phyloP scores from a whole-genome alignment of 2,797 vertebrate genomes.

The Anolis apletophallus region DNA sequence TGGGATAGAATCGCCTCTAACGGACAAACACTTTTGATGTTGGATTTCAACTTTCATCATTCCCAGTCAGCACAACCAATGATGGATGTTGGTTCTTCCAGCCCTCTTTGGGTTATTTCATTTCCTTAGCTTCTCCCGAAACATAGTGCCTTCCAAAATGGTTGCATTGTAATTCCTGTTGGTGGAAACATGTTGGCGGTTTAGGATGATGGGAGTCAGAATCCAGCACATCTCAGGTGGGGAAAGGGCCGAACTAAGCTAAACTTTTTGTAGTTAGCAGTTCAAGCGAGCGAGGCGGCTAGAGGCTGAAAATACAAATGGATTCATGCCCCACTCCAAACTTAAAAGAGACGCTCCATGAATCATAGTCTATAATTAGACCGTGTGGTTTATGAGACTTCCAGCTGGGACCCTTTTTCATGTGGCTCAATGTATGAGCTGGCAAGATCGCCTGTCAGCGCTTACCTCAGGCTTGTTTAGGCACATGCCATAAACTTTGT shows the following conservation, averaged over 20 bases:
- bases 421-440: not conserved
- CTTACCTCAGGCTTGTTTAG: not conserved
- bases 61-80: not conserved
- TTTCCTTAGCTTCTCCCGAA: not conserved
- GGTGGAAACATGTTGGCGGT: not conserved
- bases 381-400: not conserved
- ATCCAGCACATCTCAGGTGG: no score
- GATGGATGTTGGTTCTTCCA: not conserved
- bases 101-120: not conserved
- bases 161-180: not conserved
- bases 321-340: no score
- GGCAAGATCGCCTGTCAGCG: not conserved
- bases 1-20: no score
- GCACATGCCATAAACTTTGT: not conserved
- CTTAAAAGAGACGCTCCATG: not conserved
- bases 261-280: not conserved
- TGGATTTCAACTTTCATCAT: not conserved
- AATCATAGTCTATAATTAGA: constrained; percentile 10
- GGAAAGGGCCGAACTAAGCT: not conserved
- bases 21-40: not conserved
- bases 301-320: not conserved
- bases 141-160: not conserved
- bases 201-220: not conserved
- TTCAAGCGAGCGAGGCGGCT: not conserved
- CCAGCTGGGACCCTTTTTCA: not conserved